Percentiles rank a stretch among this genome's conserved stretches.
These are phyloP conservation scores for Drosophila funebris DNA, from an alignment of 1,140 invertebrate genomes.

Conservation along the genomic window DNA sequence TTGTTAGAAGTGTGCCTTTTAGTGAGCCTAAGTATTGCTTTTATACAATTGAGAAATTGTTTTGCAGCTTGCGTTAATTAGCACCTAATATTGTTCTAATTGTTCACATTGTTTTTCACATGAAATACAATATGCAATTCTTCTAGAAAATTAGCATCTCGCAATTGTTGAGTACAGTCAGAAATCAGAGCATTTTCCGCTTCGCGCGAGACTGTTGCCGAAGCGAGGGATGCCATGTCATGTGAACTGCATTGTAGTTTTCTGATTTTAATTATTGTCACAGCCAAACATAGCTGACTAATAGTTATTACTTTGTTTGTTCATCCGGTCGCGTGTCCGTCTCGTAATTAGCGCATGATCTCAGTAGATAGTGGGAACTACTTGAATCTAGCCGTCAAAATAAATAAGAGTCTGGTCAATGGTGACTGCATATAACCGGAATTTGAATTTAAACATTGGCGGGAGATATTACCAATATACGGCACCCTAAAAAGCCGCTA, in stretches of 20 bases:
- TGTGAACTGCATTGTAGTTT: slow-evolving; percentile 48
- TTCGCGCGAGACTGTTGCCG: slow-evolving; percentile 9
- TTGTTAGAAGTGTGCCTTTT: slow-evolving; percentile 41
- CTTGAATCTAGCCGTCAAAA: slow-evolving; percentile 5
- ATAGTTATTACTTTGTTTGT: slow-evolving; percentile 35
- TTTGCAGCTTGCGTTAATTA: slow-evolving; percentile 53
- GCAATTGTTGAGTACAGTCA: slow-evolving; percentile 26
- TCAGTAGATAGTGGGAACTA: slow-evolving; percentile 17
- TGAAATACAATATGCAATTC: slow-evolving; percentile 20
- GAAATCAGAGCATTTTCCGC: slow-evolving; percentile 51
- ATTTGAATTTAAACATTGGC: background rate
- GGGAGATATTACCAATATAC: background rate
- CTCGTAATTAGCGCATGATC: slow-evolving; percentile 62
- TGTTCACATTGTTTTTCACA: slow-evolving; percentile 62
- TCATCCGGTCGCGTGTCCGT: slow-evolving; percentile 63
- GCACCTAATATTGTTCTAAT: slow-evolving; percentile 65
- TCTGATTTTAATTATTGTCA: slow-evolving; percentile 25
- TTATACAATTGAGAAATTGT: slow-evolving; percentile 60
- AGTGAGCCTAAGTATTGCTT: slow-evolving; percentile 9
- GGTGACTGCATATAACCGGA: background rate
- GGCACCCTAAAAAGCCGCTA: slow-evolving; percentile 5
- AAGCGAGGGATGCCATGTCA: slow-evolving; percentile 44
- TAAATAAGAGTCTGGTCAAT: slow-evolving; percentile 2
- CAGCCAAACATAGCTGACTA: slow-evolving; percentile 51
- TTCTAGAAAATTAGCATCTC: slow-evolving; percentile 55